Evolutionary conservation across 2,888 invertebrate species (phyloP).

Genomic region (Parnassius orleans): DNA sequence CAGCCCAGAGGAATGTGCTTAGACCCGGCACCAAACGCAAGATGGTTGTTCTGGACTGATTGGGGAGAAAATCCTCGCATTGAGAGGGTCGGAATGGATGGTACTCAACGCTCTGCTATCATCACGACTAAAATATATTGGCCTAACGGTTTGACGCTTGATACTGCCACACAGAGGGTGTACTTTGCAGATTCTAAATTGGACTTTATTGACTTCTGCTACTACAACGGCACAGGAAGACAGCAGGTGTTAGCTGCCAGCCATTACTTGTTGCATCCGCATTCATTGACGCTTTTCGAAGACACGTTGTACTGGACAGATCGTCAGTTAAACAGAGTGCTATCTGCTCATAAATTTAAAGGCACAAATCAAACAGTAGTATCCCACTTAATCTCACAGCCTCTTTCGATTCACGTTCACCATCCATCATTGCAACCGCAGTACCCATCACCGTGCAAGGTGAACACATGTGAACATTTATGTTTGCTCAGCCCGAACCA

Average conservation of each 20-base stretch:
- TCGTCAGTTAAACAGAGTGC: conserved; percentile 92
- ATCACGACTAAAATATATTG: conserved; percentile 97
- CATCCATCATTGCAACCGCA: conserved; percentile 96
- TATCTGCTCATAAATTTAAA: conserved; percentile 95
- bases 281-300: conserved; percentile 96
- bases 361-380: conserved; percentile 96
- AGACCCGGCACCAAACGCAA: conserved; percentile 93
- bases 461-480: conserved; percentile 88
- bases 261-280: conserved; percentile 97
- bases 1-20: conserved; percentile 98
- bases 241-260: conserved; percentile 93
- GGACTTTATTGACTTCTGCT: conserved; percentile 98
- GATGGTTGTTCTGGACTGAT: conserved; percentile 98
- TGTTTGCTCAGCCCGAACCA: conserved; percentile 92
- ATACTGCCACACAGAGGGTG: conserved; percentile 94
- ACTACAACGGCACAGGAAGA: conserved; percentile 95
- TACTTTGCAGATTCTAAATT: conserved; percentile 99
- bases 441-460: conserved; percentile 87
- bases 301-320: conserved; percentile 99
- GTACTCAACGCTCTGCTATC: conserved; percentile 90
- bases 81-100: conserved; percentile 98
- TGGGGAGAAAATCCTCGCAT: conserved; percentile 99
- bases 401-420: conserved; percentile 96
- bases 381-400: conserved; percentile 96
- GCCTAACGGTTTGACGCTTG: conserved; percentile 98